Conservation (phyloP, 2,113 vertebrate genomes). For the Puntigrus tetrazona region DNA sequence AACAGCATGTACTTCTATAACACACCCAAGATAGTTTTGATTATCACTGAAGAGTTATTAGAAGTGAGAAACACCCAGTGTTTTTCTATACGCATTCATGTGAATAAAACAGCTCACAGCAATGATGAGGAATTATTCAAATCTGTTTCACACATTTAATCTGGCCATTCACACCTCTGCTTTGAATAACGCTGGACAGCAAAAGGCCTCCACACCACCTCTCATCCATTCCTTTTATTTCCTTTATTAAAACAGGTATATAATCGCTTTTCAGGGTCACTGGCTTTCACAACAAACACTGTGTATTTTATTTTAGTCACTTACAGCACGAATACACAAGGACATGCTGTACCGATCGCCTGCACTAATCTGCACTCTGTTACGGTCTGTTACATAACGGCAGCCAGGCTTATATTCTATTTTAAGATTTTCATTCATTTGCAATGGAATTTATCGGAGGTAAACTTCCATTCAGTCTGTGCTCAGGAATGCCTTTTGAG, state of each 20-base stretch:
- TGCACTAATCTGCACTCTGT: constrained; percentile 1
- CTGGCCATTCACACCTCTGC: background rate
- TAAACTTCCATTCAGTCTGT: background rate
- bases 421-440: constrained; percentile 21
- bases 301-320: background rate
- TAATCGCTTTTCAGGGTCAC: background rate
- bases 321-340: background rate
- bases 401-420: constrained; percentile 28
- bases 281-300: background rate
- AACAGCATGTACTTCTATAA: background rate
- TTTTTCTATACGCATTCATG: background rate
- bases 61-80: background rate
- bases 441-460: constrained; percentile 5
- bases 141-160: constrained; percentile 2
- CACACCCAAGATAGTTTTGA: background rate
- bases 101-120: background rate
- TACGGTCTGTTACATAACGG: constrained; percentile 7
- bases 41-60: background rate
- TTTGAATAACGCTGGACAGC: background rate
- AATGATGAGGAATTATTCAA: background rate
- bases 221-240: background rate
- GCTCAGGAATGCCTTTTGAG: background rate
- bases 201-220: background rate
- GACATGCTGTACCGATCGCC: background rate
- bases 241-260: background rate